A percentile compares a stretch with the other conserved stretches of the same genome.
phyloP scores from a whole-genome alignment of 2,113 vertebrate genomes.

The Dinomys branickii region DNA sequence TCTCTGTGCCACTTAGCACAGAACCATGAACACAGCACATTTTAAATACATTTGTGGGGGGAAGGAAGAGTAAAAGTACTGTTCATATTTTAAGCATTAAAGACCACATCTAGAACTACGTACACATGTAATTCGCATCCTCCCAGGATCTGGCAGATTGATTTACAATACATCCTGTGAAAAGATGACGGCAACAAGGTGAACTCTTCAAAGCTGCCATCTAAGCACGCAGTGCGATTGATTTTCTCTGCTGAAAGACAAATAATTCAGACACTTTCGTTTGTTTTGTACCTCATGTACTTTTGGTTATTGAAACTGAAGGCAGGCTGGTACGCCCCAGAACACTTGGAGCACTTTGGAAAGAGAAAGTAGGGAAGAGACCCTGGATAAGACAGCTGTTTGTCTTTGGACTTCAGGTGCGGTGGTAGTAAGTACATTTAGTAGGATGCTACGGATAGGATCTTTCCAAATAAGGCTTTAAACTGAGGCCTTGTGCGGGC shows the following conservation, averaged over 20 bases:
- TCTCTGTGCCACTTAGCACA: background rate
- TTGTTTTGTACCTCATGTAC: conserved; percentile 39
- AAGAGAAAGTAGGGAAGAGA: conserved; percentile 14
- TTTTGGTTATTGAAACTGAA: conserved; percentile 24
- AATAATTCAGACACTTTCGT: conserved; percentile 39
- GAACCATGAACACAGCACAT: background rate
- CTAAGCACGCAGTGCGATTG: conserved; percentile 53
- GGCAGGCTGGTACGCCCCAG: background rate
- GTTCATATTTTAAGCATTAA: background rate
- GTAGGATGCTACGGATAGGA: background rate
- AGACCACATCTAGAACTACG: background rate
- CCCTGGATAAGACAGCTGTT: background rate
- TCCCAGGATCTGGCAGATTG: background rate
- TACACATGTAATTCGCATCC: background rate
- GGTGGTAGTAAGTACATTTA: background rate
- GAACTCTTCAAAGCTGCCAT: conserved; percentile 39
- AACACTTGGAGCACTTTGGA: conserved; percentile 13
- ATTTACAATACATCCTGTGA: conserved; percentile 5
- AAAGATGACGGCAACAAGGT: conserved; percentile 41
- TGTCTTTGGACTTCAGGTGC: background rate
- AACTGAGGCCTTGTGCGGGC: background rate
- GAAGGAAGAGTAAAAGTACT: background rate
- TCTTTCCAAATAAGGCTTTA: conserved; percentile 24
- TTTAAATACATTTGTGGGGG: background rate
- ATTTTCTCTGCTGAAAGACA: conserved; percentile 44